Percentiles rank a stretch among this genome's conserved stretches.
Conservation (phyloP, 2,888 invertebrate genomes). For the Campoplex nolae region DNA sequence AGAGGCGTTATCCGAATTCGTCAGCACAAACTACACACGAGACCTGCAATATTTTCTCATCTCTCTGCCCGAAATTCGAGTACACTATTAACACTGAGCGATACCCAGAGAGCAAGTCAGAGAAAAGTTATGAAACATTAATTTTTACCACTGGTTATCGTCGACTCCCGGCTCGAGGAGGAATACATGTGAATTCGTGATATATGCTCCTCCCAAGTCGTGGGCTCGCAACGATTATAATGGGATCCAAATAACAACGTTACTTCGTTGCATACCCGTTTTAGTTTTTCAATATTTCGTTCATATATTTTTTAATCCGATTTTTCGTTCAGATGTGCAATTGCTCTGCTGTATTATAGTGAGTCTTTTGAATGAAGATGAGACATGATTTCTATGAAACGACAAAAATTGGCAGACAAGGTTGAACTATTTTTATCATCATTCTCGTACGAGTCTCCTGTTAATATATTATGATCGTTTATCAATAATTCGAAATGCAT, state of each 20-base stretch:
- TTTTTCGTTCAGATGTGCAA: neutral
- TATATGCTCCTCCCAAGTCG: neutral
- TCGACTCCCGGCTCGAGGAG: constrained; percentile 30
- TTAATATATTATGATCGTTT: neutral
- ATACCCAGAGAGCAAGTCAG: neutral
- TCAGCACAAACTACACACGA: constrained; percentile 27
- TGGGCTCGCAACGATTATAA: constrained; percentile 16
- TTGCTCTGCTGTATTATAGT: neutral
- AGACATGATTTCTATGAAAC: neutral
- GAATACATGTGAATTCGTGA: constrained; percentile 26
- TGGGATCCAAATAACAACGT: constrained; percentile 54
- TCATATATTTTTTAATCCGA: neutral
- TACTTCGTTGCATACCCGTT: neutral
- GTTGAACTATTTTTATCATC: neutral
- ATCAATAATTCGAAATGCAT: neutral
- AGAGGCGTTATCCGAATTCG: constrained; percentile 49
- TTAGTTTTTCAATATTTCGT: too few relatives aligned
- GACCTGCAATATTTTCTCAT: constrained; percentile 21
- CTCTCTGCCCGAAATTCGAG: constrained; percentile 28
- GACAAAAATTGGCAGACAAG: neutral
- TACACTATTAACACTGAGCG: neutral
- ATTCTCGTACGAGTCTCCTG: neutral
- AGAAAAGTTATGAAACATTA: constrained; percentile 59
- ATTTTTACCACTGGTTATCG: constrained; percentile 58
- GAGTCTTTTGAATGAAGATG: neutral